A percentile compares a stretch with the other conserved stretches of the same genome.
These are phyloP conservation scores for Protonemura montana DNA, from an alignment of 2,888 invertebrate genomes.

Conservation along the genomic window DNA sequence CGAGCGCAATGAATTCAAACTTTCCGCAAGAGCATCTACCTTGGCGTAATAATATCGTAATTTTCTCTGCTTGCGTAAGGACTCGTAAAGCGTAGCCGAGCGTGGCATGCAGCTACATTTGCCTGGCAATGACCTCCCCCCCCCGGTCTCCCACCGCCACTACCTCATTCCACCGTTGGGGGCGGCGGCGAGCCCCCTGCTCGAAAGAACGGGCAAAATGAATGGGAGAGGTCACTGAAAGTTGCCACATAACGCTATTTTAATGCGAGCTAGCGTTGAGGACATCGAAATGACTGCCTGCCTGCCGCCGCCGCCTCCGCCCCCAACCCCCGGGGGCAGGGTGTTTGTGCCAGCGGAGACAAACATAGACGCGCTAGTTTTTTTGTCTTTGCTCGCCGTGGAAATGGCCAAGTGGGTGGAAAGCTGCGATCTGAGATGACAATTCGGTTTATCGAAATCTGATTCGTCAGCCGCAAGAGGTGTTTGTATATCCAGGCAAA, in stretches of 20 bases:
- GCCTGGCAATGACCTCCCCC: background rate
- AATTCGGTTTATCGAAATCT: background rate
- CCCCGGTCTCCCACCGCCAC: background rate
- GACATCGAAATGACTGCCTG: background rate
- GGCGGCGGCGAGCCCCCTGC: background rate
- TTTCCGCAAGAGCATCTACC: background rate
- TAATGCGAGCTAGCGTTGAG: background rate
- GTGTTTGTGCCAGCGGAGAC: background rate
- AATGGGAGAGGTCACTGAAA: conserved; percentile 7
- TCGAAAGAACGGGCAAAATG: background rate
- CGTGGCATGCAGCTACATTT: conserved; percentile 7
- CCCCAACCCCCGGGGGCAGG: background rate
- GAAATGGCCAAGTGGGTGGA: background rate
- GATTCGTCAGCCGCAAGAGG: no score
- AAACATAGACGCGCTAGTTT: background rate
- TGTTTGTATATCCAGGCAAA: no score
- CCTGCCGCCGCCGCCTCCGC: background rate
- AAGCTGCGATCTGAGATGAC: background rate
- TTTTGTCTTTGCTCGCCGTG: background rate
- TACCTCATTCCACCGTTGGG: background rate
- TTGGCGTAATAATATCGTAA: conserved; percentile 7
- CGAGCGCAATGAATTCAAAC: background rate
- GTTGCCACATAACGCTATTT: conserved; percentile 4
- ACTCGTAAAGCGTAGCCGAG: background rate
- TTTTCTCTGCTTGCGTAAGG: background rate